Percentiles rank a stretch among this genome's conserved stretches.
Conservation (phyloP, 2,113 vertebrate genomes). For the Turdus rufiventris region DNA sequence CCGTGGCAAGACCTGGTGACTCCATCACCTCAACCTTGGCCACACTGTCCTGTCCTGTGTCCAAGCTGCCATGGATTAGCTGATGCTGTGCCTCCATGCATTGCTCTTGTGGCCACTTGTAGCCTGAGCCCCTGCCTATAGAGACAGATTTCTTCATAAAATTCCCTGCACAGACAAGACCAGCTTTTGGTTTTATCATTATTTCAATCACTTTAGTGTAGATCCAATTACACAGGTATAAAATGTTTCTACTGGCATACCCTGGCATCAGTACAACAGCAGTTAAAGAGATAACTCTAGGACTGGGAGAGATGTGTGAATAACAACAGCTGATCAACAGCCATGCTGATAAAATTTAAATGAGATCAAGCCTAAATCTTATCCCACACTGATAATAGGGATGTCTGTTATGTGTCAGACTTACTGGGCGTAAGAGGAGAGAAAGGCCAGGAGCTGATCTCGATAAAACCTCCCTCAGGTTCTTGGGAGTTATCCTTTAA, state of each 20-base stretch:
- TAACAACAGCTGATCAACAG: slow-evolving; percentile 56
- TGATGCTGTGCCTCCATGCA: background rate
- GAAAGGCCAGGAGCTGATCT: background rate
- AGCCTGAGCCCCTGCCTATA: background rate
- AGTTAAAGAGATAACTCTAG: slow-evolving; percentile 54
- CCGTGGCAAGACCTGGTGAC: background rate
- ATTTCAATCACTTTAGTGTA: slow-evolving; percentile 17
- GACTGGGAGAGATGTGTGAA: slow-evolving; percentile 29
- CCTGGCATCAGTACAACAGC: slow-evolving; percentile 42
- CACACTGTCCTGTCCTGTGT: rapidly evolving
- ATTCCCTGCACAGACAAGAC: background rate
- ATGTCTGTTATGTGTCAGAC: slow-evolving; percentile 26
- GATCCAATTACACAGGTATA: slow-evolving; percentile 57
- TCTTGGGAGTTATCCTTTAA: background rate
- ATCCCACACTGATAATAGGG: background rate
- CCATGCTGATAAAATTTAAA: slow-evolving; percentile 55
- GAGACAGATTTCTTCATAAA: slow-evolving; percentile 9
- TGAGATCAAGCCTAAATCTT: slow-evolving; percentile 51
- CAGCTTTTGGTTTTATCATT: slow-evolving; percentile 55
- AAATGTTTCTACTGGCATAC: slow-evolving; percentile 41
- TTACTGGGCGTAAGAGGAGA: background rate
- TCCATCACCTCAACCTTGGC: background rate
- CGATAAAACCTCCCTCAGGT: background rate
- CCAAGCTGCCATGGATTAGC: background rate
- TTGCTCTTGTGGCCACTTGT: background rate